Evolutionary conservation across 2,888 invertebrate species (phyloP), one percentile per base, ranked within the genome.

Genomic region (Syrista parreyssii): DNA sequence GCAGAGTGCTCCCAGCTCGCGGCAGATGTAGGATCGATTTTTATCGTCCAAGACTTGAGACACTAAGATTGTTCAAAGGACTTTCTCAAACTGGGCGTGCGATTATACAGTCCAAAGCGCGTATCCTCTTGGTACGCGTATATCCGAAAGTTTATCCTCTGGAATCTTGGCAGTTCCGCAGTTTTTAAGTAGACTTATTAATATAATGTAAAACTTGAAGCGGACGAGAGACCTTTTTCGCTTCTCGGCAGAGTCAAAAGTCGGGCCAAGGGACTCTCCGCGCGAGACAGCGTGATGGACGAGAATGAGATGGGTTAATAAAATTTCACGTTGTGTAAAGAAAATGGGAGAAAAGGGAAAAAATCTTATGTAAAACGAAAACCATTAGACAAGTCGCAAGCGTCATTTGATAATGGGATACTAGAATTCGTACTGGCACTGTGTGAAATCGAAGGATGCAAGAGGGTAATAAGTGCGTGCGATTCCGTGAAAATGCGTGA

Each of bases 1-100:
- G 81, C 84, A 83, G 82, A 31, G 12, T 32, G 71, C n/a, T 71
- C 15, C 31, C 3, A 32, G 71, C 71, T 71, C 31, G 71, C 71
- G 71, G 71, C 71, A 71, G 32, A 71, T 15, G 71, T 71, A 71
- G 71, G 32, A 71, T 71, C 33, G 71, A 9, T 71, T 32, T 31
- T 71, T 33, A 71, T 55, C 23, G 6, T 55, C 15, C 55, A 55
- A 55, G 55, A 55, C 23, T 55, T 55, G 23, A 55, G 23, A 55
- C 55, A 55, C 23, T 55, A 55, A 23, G 55, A 55, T 55, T 55
- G 23, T 55, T 55, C 55, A 55, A 55, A 55, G 55, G 23, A 55
- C 55, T 23, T 55, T 23, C 9, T 55, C 23, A 55, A 55, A 55
- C 55, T 55, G 55, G 23, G 2, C 9, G 55, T 9, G 55, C 55